These are phyloP conservation scores for Delphinapterus leucas DNA, from an alignment of 2,113 vertebrate species.

Conservation along the genomic window DNA sequence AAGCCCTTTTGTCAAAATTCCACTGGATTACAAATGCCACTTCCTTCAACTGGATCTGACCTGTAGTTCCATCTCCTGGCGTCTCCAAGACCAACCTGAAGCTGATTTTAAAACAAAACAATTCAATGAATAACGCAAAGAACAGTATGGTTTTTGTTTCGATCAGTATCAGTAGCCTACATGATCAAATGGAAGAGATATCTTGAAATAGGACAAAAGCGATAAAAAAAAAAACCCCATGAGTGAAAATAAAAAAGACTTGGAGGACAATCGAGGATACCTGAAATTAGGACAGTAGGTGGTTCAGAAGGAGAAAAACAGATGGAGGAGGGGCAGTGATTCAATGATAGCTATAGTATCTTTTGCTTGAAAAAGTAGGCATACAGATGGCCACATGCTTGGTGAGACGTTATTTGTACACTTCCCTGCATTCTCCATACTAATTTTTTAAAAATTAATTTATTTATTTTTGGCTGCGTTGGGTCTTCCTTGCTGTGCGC, in stretches of 20 bases:
- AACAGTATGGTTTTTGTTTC: not conserved
- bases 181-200: not conserved
- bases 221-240: not conserved
- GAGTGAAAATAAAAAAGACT: not conserved
- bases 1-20: not conserved
- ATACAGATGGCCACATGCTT: not conserved
- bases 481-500: too few species aligned
- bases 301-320: not conserved
- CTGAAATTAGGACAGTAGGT: not conserved
- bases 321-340: not conserved
- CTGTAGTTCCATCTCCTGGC: not conserved
- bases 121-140: not conserved
- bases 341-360: not conserved
- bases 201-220: conserved; percentile 7
- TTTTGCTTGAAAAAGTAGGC: not conserved
- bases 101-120: not conserved
- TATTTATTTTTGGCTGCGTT: too few species aligned
- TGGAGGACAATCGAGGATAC: not conserved
- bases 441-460: not conserved
- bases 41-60: not conserved
- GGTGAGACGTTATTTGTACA: not conserved
- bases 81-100: not conserved
- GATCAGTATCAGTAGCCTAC: not conserved
- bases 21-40: not conserved
- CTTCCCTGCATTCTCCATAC: not conserved